Evolutionary conservation across 53 echinoderm and acorn worm genomes (phyloP).

Genomic region (Zoroaster sp.): DNA sequence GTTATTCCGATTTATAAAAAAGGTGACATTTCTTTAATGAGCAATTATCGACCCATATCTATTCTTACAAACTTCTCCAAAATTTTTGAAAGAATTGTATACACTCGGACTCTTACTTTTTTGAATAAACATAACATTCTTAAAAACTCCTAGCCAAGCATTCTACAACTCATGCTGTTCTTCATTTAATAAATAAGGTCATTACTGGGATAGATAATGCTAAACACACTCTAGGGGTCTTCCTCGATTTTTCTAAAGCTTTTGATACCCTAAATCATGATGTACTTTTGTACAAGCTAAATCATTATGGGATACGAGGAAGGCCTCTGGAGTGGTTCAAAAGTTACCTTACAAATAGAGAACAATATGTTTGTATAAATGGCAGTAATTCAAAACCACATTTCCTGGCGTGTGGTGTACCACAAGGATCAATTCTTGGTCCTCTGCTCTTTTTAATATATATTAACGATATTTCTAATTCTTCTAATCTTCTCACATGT

Average conservation of each 20-base stretch:
- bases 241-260: slow-evolving; percentile 7
- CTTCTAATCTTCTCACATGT: not conserved
- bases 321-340: not conserved
- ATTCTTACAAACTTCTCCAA: too few relatives aligned
- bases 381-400: too few relatives aligned
- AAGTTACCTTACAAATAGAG: not conserved
- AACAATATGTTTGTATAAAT: not conserved
- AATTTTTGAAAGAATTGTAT: too few relatives aligned
- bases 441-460: slow-evolving; percentile 35
- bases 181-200: not conserved
- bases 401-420: not conserved
- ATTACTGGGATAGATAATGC: too few relatives aligned
- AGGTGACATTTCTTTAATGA: too few relatives aligned
- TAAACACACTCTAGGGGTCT: too few relatives aligned
- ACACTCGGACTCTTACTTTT: too few relatives aligned
- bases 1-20: too few relatives aligned
- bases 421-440: slow-evolving; percentile 44
- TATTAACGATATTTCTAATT: slow-evolving; percentile 17
- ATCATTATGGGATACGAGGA: slow-evolving; percentile 8
- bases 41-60: too few relatives aligned
- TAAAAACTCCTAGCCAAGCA: too few relatives aligned
- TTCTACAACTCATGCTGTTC: not conserved
- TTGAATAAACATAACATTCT: too few relatives aligned
- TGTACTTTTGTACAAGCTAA: not conserved
- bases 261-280: slow-evolving; percentile 21